Percentiles rank a stretch among this genome's conserved stretches.
Conservation (phyloP, 2,888 invertebrate genomes). For the Sarcophaga carnaria region DNA sequence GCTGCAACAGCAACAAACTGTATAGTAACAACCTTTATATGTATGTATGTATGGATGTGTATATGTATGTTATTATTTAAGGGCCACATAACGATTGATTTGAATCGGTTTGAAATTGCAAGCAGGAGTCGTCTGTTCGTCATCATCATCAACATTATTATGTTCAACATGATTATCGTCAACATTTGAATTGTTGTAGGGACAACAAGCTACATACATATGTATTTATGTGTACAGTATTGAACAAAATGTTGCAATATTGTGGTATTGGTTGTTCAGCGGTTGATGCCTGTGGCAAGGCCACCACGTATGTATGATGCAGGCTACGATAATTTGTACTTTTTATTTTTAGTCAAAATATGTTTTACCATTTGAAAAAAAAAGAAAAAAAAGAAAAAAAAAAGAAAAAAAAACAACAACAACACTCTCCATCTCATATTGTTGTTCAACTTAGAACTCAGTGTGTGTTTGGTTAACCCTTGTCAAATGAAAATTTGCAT, state of each 20-base stretch:
- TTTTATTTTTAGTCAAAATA: slow-evolving; percentile 45
- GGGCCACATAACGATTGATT: slow-evolving; percentile 54
- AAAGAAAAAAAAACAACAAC: background rate
- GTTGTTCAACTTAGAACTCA: slow-evolving; percentile 59
- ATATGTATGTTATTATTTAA: slow-evolving; percentile 4
- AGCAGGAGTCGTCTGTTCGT: slow-evolving; percentile 50
- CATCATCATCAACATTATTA: slow-evolving; percentile 53
- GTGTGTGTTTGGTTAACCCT: slow-evolving; percentile 69
- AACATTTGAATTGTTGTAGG: slow-evolving; percentile 40
- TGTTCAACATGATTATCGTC: slow-evolving; percentile 49
- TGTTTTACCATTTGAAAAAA: slow-evolving; percentile 36
- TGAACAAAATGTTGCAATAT: slow-evolving; percentile 62
- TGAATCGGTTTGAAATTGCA: slow-evolving; percentile 37
- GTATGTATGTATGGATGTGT: background rate
- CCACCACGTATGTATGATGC: slow-evolving; percentile 62
- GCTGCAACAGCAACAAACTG: slow-evolving; percentile 39
- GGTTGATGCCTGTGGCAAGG: slow-evolving; percentile 68
- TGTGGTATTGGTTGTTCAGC: slow-evolving; percentile 62
- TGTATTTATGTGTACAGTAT: slow-evolving; percentile 30
- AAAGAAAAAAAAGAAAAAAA: slow-evolving; percentile 11
- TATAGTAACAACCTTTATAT: slow-evolving; percentile 33
- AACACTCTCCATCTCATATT: slow-evolving; percentile 46
- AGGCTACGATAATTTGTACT: slow-evolving; percentile 61
- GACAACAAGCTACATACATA: slow-evolving; percentile 8
- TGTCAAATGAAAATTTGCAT: slow-evolving; percentile 70